A percentile compares a stretch with the other conserved stretches of the same genome.
These are phyloP conservation scores for Misgurnus mizolepis DNA, from an alignment of 2,113 vertebrate species.

Conservation along the genomic window DNA sequence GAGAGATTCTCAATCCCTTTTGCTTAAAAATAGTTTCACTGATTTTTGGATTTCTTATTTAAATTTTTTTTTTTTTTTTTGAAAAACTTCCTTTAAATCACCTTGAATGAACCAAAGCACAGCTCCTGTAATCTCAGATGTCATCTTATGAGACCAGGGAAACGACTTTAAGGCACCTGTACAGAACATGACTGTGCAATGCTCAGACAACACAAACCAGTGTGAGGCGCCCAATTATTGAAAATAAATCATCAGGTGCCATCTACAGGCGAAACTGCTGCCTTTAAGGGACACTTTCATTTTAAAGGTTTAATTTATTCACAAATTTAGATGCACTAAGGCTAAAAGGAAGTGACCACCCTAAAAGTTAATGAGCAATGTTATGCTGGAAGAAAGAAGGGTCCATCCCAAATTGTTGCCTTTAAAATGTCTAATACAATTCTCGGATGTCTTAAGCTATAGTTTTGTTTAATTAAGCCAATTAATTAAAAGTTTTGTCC, in stretches of 20 bases:
- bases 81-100: constrained; percentile 2
- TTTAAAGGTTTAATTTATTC: no score
- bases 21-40: background rate
- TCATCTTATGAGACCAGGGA: constrained; percentile 25
- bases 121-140: constrained; percentile 26
- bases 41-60: background rate
- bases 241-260: constrained; percentile 15
- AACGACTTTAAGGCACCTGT: constrained; percentile 21
- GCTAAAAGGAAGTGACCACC: no score
- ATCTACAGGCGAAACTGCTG: constrained; percentile 6
- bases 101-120: constrained; percentile 27
- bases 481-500: no score
- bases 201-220: constrained; percentile 9
- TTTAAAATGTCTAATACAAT: no score
- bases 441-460: no score
- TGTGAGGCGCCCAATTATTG: background rate
- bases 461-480: no score
- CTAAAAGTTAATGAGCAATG: no score
- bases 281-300: no score
- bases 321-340: no score
- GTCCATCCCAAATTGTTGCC: no score
- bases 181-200: constrained; percentile 25
- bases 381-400: no score
- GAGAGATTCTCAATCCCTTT: background rate
- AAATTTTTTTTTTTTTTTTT: background rate